These are phyloP conservation scores for Tinamus major DNA, from an alignment of 2,797 vertebrate genomes.

Conservation along the genomic window DNA sequence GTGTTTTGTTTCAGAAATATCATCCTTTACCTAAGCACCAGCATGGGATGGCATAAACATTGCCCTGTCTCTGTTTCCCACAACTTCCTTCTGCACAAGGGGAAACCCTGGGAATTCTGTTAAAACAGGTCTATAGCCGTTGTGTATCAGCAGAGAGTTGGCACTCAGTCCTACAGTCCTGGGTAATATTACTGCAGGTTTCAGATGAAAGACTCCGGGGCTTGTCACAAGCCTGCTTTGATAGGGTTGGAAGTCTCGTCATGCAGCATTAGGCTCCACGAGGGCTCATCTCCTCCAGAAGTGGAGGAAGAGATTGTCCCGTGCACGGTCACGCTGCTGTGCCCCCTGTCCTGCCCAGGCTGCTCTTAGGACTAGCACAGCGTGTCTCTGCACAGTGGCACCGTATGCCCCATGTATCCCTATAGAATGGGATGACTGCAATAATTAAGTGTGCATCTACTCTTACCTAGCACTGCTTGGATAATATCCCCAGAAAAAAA, in stretches of 20 bases:
- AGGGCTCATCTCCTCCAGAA: not conserved
- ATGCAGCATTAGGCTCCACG: rapidly evolving
- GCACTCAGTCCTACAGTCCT: not conserved
- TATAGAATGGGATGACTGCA: not conserved
- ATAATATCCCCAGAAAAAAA: not conserved
- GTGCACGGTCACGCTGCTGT: rapidly evolving
- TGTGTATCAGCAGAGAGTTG: not conserved
- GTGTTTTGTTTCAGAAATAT: not conserved
- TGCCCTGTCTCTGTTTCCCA: not conserved
- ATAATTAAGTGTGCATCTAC: not conserved
- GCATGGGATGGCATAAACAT: not conserved
- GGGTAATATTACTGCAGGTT: not conserved
- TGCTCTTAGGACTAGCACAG: not conserved
- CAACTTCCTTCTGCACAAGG: not conserved
- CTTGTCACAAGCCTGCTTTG: not conserved
- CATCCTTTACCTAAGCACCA: not conserved
- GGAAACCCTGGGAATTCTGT: not conserved
- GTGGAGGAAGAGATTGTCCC: not conserved
- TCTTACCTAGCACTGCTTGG: not conserved
- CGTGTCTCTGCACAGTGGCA: not conserved
- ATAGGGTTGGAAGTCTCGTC: not conserved
- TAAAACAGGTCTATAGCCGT: not conserved
- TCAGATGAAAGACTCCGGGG: not conserved
- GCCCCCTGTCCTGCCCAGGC: not conserved
- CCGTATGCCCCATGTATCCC: not conserved